phyloP scores from a whole-genome alignment of 2,797 vertebrate genomes.

The Chelon auratus region DNA sequence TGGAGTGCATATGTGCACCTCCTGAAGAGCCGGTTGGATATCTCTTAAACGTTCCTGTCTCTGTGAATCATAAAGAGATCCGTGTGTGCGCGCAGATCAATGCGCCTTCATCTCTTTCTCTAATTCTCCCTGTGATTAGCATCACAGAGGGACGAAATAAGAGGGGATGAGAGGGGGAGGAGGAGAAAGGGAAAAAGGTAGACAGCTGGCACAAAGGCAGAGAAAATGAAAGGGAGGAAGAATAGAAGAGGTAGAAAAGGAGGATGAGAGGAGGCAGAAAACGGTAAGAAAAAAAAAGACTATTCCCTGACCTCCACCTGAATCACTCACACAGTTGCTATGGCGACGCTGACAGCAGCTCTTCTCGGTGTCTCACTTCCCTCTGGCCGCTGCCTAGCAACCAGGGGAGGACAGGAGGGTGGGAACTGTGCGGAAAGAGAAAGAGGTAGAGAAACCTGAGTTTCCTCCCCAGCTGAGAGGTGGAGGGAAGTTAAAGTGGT shows the following conservation, averaged over 20 bases:
- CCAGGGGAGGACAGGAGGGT: conserved; percentile 69
- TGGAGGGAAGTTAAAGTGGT: conserved; percentile 53
- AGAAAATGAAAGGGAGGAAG: conserved; percentile 54
- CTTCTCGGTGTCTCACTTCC: conserved; percentile 72
- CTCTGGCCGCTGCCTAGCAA: conserved; percentile 84
- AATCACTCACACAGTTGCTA: conserved; percentile 84
- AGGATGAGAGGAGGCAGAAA: conserved; percentile 45
- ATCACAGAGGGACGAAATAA: conserved; percentile 65
- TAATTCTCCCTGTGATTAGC: conserved; percentile 69
- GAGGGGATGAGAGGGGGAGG: conserved; percentile 27
- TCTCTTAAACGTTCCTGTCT: conserved; percentile 65
- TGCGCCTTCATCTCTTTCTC: conserved; percentile 43
- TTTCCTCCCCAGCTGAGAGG: conserved; percentile 32
- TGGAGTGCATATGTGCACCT: conserved; percentile 35
- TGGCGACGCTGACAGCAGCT: conserved; percentile 82
- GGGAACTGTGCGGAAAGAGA: conserved; percentile 27
- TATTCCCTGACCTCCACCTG: conserved; percentile 81
- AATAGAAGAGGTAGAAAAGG: conserved; percentile 33
- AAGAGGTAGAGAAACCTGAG: conserved; percentile 38
- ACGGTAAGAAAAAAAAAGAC: conserved; percentile 40
- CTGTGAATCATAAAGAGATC: conserved; percentile 69
- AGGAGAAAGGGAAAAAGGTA: not conserved
- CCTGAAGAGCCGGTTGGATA: conserved; percentile 61
- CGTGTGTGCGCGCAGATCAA: conserved; percentile 56
- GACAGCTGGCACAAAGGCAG: conserved; percentile 47